These are phyloP conservation scores for Drosophila anomalata DNA, from an alignment of 2,888 invertebrate genomes.

Conservation along the genomic window DNA sequence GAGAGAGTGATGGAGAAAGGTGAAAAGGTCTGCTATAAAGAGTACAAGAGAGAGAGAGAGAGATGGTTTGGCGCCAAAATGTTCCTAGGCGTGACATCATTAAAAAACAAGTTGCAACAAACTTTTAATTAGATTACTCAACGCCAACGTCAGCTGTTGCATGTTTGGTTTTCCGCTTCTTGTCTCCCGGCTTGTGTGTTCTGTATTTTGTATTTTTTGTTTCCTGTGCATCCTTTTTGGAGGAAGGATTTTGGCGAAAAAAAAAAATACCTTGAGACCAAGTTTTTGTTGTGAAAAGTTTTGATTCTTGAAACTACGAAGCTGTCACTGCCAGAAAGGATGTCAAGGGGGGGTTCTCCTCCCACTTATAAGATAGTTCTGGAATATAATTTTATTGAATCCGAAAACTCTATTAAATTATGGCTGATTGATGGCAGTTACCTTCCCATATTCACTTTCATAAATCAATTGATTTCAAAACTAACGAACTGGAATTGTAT, in stretches of 20 bases:
- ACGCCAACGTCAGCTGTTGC: constrained; percentile 65
- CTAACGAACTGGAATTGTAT: constrained; percentile 40
- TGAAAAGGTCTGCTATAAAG: too few relatives aligned
- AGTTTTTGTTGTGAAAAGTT: constrained; percentile 37
- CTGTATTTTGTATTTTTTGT: too few relatives aligned
- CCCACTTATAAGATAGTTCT: too few relatives aligned
- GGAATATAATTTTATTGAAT: too few relatives aligned
- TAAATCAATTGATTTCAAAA: constrained; percentile 41
- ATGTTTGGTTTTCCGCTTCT: constrained; percentile 27
- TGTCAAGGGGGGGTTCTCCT: not conserved
- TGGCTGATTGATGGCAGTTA: constrained; percentile 21
- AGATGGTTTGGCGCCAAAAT: constrained; percentile 53
- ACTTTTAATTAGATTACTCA: constrained; percentile 73
- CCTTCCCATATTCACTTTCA: constrained; percentile 19
- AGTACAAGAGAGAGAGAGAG: not conserved
- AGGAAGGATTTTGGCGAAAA: constrained; percentile 9
- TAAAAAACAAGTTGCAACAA: constrained; percentile 61
- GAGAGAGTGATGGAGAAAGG: not conserved
- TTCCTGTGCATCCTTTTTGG: not conserved
- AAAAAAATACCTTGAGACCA: constrained; percentile 5
- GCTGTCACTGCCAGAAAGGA: constrained; percentile 23
- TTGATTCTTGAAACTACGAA: constrained; percentile 23
- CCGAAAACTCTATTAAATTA: too few relatives aligned
- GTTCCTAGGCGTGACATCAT: constrained; percentile 51
- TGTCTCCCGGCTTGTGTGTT: too few relatives aligned